Percentiles rank a stretch among this genome's conserved stretches.
These are phyloP conservation scores for Ericerus pela DNA, from an alignment of 1,140 invertebrate species.

Conservation along the genomic window DNA sequence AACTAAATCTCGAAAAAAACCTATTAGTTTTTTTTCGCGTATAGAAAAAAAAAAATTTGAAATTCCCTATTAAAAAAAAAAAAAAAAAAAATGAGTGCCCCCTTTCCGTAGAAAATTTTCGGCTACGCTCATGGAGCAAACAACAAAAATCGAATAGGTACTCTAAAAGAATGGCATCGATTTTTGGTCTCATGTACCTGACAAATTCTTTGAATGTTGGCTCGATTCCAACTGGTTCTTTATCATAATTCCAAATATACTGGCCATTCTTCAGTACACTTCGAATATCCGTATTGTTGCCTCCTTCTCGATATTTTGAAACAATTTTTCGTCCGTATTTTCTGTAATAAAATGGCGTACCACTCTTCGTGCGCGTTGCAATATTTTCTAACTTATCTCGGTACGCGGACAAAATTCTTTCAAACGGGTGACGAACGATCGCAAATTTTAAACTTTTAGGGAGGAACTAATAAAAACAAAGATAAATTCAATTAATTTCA, in stretches of 20 bases:
- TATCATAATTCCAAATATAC: conserved; percentile 27
- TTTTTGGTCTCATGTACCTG: conserved; percentile 35
- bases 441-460: conserved; percentile 32
- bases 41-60: too few species aligned
- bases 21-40: too few species aligned
- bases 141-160: conserved; percentile 33
- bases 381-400: conserved; percentile 42
- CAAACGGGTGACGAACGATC: conserved; percentile 46
- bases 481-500: too few species aligned
- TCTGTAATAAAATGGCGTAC: background rate
- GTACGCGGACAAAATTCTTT: conserved; percentile 45
- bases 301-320: background rate
- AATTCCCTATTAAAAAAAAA: too few species aligned
- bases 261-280: background rate
- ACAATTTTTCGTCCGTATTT: background rate
- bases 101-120: too few species aligned
- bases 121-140: too few species aligned
- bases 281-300: background rate
- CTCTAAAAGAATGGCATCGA: conserved; percentile 38
- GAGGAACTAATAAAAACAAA: too few species aligned
- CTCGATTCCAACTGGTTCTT: conserved; percentile 36
- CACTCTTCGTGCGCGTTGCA: background rate
- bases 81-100: too few species aligned
- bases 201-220: conserved; percentile 56
- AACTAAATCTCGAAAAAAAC: too few species aligned